Evolutionary conservation across 1,140 invertebrate species (phyloP), one percentile per base, ranked within the genome.

Genomic region (Drosophila parvula): DNA sequence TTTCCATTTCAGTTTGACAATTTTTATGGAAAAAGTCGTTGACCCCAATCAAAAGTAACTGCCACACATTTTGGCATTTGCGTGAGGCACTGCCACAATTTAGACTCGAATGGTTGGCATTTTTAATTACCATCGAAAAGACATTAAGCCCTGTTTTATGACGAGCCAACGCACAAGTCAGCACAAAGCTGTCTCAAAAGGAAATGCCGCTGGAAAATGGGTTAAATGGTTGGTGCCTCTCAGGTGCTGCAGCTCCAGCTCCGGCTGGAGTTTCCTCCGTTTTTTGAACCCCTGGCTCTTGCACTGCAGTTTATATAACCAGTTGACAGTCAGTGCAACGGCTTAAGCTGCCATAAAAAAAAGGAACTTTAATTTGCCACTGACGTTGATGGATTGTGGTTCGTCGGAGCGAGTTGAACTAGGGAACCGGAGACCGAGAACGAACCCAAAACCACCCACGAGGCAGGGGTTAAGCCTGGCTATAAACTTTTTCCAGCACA

Each of bases 51-150:
- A 45, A 47, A 30, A 50, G 28, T 48, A 71, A 7, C 64, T 34
- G 44, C 22, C 30, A 34, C 30, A 34, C 34, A 41, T n/a, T 55
- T 27, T 38, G 12, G 8, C 12, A 38, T 67, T 68, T 50, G 9
- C 27, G 8, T 65, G 44, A 50, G 61, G 6, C 44, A 22, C 11
- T 9, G 18, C 36, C 44, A 36, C 62, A 55, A 43, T 68, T 41
- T 67, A 47, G 69, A 22, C 27, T 34, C 48, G 10, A 53, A 47
- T 59, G 64, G 16, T 22, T 53, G 57, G n/a, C 48, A 41, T 55
- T 74, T 81, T 85, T 86, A 84, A 84, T 84, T 81, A 86, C 78
- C 78, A 81, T 81, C 53, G 78, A 73, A 68, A 68, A 77, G 50
- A 62, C 82, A 70, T 81, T 81, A 74, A 65, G 58, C 55, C 47